Conservation (phyloP, 2,797 vertebrate species). For the Leptatherina wallacei region DNA sequence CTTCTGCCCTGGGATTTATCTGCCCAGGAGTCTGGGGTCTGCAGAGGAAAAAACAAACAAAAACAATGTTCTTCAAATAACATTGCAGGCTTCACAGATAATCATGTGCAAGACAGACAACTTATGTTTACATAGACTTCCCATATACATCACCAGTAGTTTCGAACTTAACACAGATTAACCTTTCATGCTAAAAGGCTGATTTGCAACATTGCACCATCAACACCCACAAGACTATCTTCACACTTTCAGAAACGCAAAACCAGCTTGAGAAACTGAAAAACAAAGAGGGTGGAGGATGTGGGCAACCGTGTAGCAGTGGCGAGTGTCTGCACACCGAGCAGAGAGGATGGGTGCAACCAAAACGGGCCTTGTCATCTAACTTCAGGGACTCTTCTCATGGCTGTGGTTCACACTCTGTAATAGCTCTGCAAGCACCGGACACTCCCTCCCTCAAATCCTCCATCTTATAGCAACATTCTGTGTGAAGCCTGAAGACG, state of each 20-base stretch:
- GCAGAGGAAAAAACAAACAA: slow-evolving; percentile 11
- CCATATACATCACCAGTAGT: slow-evolving; percentile 11
- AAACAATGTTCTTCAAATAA: neutral
- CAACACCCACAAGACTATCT: slow-evolving; percentile 62
- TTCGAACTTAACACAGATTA: slow-evolving; percentile 33
- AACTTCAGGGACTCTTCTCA: slow-evolving; percentile 67
- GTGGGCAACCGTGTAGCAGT: slow-evolving; percentile 67
- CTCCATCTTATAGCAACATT: slow-evolving; percentile 22
- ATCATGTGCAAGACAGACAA: neutral
- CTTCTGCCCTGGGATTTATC: slow-evolving; percentile 73
- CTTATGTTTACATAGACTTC: slow-evolving; percentile 4
- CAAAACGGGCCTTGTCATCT: slow-evolving; percentile 69
- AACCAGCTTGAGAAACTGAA: slow-evolving; percentile 67
- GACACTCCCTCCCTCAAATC: slow-evolving; percentile 49
- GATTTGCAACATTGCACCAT: slow-evolving; percentile 49
- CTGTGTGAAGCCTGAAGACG: slow-evolving; percentile 36
- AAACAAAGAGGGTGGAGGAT: slow-evolving; percentile 69
- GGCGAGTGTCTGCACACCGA: slow-evolving; percentile 62
- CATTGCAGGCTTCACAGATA: neutral
- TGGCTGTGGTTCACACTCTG: slow-evolving; percentile 67
- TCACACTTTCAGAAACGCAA: slow-evolving; percentile 37
- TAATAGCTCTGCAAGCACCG: slow-evolving; percentile 48
- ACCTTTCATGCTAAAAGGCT: slow-evolving; percentile 30
- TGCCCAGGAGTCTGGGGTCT: slow-evolving; percentile 89
- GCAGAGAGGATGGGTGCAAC: slow-evolving; percentile 73